Conservation (phyloP, 2,797 vertebrate species). For the Notoglanidium macrostoma region DNA sequence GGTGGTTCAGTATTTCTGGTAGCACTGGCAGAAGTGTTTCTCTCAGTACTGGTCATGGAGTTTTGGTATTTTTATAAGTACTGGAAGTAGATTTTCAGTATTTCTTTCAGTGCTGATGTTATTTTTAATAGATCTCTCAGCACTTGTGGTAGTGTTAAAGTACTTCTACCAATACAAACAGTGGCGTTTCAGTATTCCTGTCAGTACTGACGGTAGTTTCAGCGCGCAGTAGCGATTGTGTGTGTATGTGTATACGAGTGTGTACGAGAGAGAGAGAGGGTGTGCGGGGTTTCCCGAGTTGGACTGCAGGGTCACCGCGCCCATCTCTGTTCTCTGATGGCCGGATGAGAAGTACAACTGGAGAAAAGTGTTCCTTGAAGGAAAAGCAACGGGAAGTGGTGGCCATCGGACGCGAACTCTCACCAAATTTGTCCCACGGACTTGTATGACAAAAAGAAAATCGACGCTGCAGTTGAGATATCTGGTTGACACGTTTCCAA, state of each 20-base stretch:
- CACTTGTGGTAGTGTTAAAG: neutral
- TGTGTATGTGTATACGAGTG: slow-evolving; percentile 4
- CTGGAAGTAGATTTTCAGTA: neutral
- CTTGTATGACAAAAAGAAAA: slow-evolving; percentile 27
- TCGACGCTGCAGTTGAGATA: slow-evolving; percentile 36
- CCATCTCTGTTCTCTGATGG: slow-evolving; percentile 77
- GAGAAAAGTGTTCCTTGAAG: slow-evolving; percentile 58
- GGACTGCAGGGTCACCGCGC: slow-evolving; percentile 84
- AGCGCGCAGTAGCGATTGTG: neutral
- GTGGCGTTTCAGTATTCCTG: neutral
- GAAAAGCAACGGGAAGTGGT: slow-evolving; percentile 65
- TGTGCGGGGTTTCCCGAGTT: slow-evolving; percentile 81
- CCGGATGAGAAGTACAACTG: slow-evolving; percentile 65
- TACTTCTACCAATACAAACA: neutral
- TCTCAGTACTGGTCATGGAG: no score
- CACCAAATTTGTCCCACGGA: slow-evolving; percentile 40
- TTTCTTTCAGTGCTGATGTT: neutral
- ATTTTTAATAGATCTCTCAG: neutral
- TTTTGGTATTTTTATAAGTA: neutral
- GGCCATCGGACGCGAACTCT: slow-evolving; percentile 53
- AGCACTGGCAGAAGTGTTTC: no score
- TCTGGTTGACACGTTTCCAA: neutral
- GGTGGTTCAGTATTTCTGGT: neutral
- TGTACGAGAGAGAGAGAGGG: neutral
- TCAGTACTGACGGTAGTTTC: neutral